Conservation (phyloP, 2,888 invertebrate genomes). For the Drosophila nr. medialis region DNA sequence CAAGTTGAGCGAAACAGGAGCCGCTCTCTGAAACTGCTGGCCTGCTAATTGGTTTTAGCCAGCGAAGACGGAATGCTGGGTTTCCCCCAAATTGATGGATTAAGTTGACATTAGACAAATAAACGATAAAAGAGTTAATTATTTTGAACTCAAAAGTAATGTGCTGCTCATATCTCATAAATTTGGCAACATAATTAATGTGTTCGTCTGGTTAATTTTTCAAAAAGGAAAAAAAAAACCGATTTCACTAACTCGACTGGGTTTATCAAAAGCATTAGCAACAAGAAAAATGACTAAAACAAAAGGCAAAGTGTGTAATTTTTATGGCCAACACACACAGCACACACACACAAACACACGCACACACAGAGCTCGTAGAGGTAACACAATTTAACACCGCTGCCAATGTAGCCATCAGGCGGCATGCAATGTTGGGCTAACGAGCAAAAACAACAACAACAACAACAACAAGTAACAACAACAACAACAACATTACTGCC, state of each 20-base stretch:
- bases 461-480: slow-evolving; percentile 41
- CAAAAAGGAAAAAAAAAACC: neutral
- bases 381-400: slow-evolving; percentile 69
- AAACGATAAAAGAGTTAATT: slow-evolving; percentile 1
- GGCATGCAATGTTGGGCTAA: slow-evolving; percentile 76
- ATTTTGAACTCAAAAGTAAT: neutral
- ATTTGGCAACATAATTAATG: slow-evolving; percentile 40
- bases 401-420: slow-evolving; percentile 77
- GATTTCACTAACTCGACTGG: slow-evolving; percentile 25
- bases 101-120: neutral
- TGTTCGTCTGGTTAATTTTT: slow-evolving; percentile 45
- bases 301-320: slow-evolving; percentile 64
- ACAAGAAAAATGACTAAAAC: slow-evolving; percentile 61
- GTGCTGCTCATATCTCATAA: neutral
- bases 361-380: slow-evolving; percentile 17
- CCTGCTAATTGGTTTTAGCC: neutral
- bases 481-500: slow-evolving; percentile 55
- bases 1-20: neutral
- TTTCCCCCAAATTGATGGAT: neutral
- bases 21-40: neutral
- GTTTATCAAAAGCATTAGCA: slow-evolving; percentile 60
- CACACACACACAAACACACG: neutral
- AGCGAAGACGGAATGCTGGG: neutral
- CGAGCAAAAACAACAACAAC: slow-evolving; percentile 71
- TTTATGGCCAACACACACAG: slow-evolving; percentile 49